A percentile compares a stretch with the other conserved stretches of the same genome.
Conservation (phyloP, 2,888 invertebrate species). For the Tuta absoluta region DNA sequence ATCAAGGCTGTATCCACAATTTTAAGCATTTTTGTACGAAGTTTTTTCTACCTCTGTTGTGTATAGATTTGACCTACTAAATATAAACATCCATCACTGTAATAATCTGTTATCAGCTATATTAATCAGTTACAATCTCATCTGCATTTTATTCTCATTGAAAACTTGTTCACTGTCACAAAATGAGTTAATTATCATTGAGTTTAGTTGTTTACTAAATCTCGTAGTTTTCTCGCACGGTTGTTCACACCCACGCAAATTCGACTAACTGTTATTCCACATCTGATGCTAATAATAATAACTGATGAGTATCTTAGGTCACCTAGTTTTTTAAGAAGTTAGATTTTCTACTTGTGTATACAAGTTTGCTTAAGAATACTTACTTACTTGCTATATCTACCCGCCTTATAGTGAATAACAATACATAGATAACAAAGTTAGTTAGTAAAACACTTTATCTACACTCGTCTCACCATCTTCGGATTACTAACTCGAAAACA, state of each 20-base stretch:
- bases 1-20: no score
- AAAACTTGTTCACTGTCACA: slow-evolving; percentile 5
- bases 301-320: neutral
- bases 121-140: slow-evolving; percentile 7
- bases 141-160: slow-evolving; percentile 16
- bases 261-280: slow-evolving; percentile 21
- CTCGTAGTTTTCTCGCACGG: slow-evolving; percentile 12
- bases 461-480: no score
- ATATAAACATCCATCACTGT: neutral
- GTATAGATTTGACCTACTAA: no score
- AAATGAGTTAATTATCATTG: neutral
- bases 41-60: no score
- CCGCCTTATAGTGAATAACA: no score
- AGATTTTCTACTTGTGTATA: no score
- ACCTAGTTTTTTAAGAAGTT: neutral
- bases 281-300: neutral
- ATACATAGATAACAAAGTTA: no score
- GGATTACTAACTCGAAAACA: no score
- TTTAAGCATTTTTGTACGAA: no score
- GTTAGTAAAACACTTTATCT: no score
- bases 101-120: neutral
- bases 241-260: slow-evolving; percentile 21
- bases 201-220: slow-evolving; percentile 7
- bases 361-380: no score
- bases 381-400: no score